A percentile compares a stretch with the other conserved stretches of the same genome.
Conservation (phyloP, 2,113 vertebrate species). For the Epinephelus fuscoguttatus region DNA sequence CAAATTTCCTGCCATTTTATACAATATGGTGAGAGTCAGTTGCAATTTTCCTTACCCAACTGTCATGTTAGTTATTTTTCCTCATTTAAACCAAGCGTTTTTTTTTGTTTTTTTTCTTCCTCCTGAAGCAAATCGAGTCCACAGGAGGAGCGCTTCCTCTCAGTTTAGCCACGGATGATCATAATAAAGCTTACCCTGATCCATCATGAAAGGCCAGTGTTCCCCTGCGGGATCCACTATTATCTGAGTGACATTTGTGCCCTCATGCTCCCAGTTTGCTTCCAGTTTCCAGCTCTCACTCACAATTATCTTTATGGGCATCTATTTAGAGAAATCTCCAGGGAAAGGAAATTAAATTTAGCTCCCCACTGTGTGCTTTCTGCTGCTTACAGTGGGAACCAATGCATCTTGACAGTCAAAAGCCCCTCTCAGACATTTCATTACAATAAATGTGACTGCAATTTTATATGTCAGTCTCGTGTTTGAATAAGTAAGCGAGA, state of each 20-base stretch:
- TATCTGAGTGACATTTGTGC: constrained; percentile 56
- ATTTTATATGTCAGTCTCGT: not conserved
- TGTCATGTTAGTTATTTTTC: constrained; percentile 26
- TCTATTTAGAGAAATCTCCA: constrained; percentile 42
- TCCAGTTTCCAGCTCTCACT: constrained; percentile 41
- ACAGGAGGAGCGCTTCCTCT: not conserved
- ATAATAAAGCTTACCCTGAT: constrained; percentile 37
- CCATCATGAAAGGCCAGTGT: constrained; percentile 43
- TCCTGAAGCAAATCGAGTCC: not conserved
- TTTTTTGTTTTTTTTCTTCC: not conserved
- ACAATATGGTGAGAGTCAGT: constrained; percentile 61
- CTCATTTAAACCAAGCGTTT: not conserved
- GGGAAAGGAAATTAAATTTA: constrained; percentile 42
- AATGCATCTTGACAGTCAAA: constrained; percentile 3
- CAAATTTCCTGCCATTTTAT: constrained; percentile 47
- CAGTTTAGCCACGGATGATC: constrained; percentile 17
- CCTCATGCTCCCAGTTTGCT: constrained; percentile 45
- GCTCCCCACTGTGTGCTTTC: not conserved
- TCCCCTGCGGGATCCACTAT: constrained; percentile 32
- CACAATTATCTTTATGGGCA: constrained; percentile 53
- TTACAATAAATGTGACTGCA: not conserved
- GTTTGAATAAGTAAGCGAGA: not conserved
- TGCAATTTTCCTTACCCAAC: constrained; percentile 48
- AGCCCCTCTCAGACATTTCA: not conserved
- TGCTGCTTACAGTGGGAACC: not conserved